These are phyloP conservation scores for Lepidotrigona ventralis DNA, from an alignment of 1,140 invertebrate genomes.

Conservation along the genomic window DNA sequence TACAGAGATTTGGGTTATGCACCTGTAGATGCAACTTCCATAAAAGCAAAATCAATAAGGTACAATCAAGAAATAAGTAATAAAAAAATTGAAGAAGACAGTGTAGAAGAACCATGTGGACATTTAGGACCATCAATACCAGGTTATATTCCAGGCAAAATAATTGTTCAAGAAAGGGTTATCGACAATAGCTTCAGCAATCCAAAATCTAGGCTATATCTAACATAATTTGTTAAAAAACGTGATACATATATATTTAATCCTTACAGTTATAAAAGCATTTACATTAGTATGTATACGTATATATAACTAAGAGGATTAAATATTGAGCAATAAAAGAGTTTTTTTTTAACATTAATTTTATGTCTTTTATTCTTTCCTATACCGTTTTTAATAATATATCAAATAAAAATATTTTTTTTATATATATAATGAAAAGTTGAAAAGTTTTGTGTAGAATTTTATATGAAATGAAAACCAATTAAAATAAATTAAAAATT, in stretches of 20 bases:
- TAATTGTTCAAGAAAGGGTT: slow-evolving; percentile 38
- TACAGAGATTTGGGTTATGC: slow-evolving; percentile 62
- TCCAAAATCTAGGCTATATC: not conserved
- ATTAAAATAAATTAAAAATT: not conserved
- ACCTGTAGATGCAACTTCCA: slow-evolving; percentile 30
- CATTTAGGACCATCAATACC: slow-evolving; percentile 56
- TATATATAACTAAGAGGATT: not conserved
- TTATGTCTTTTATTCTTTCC: not conserved
- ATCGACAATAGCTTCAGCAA: not conserved
- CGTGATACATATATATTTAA: not conserved
- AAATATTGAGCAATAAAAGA: not conserved
- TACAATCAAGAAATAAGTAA: not conserved
- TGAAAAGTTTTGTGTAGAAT: not conserved
- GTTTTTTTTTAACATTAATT: not conserved
- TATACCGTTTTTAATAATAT: too few relatives aligned
- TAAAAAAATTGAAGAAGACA: slow-evolving; percentile 19
- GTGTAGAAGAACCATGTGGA: slow-evolving; percentile 44
- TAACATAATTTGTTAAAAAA: not conserved
- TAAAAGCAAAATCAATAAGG: not conserved
- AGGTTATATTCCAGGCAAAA: slow-evolving; percentile 55
- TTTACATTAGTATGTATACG: not conserved
- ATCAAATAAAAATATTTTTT: not conserved
- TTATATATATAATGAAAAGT: not conserved
- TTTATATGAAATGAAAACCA: not conserved
- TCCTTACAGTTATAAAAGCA: not conserved